Percentiles rank a stretch among this genome's conserved stretches.
These are phyloP conservation scores for Pentamera pediparva DNA, from an alignment of 53 echinoderm and acorn worm genomes.

Conservation along the genomic window DNA sequence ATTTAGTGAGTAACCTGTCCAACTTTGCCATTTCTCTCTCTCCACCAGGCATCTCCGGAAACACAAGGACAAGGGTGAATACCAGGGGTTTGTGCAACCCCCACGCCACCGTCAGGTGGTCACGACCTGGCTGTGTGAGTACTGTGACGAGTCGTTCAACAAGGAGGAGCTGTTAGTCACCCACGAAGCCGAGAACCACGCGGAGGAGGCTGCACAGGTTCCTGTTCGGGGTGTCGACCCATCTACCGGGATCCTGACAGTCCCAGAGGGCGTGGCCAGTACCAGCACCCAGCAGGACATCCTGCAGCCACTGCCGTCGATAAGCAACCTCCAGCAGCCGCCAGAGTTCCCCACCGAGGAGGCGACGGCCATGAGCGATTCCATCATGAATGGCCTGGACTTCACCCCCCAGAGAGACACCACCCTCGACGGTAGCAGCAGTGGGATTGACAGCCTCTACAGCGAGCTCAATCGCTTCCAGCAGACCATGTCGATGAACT, in stretches of 20 bases:
- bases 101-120: slow-evolving; percentile 34
- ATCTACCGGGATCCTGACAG: too few relatives aligned
- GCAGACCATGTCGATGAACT: slow-evolving; percentile 24
- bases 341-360: neutral
- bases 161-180: slow-evolving; percentile 61
- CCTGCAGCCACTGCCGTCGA: neutral
- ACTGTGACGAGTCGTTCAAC: slow-evolving; percentile 83
- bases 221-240: too few relatives aligned
- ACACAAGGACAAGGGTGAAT: slow-evolving; percentile 84
- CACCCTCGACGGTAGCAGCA: too few relatives aligned
- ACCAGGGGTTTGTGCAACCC: slow-evolving; percentile 41
- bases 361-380: neutral
- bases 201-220: neutral
- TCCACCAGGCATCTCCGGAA: slow-evolving; percentile 73
- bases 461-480: neutral
- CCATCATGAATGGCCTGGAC: slow-evolving; percentile 1
- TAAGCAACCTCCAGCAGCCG: neutral
- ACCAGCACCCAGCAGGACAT: too few relatives aligned
- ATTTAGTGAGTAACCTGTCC: too few relatives aligned
- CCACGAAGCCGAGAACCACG: slow-evolving; percentile 37
- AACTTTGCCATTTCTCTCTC: too few relatives aligned
- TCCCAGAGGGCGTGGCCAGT: too few relatives aligned
- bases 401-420: too few relatives aligned
- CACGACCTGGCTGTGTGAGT: slow-evolving; percentile 56
- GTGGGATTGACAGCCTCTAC: neutral